These are phyloP conservation scores for Liasis olivaceus DNA, from an alignment of 2,797 vertebrate genomes.

Conservation along the genomic window DNA sequence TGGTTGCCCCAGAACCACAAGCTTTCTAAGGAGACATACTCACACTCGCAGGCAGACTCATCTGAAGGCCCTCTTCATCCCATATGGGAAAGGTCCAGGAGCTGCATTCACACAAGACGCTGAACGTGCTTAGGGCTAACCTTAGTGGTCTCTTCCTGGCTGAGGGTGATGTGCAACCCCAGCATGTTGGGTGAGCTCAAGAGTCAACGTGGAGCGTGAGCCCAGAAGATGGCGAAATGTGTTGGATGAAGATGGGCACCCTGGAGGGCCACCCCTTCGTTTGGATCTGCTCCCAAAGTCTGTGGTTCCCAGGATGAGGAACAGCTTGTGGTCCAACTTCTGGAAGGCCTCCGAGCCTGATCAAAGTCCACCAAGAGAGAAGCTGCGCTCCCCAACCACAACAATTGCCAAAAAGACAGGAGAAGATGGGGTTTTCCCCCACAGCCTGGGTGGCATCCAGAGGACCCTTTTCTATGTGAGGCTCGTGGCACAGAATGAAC, in stretches of 20 bases:
- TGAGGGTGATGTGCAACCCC: background rate
- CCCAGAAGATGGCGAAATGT: no score
- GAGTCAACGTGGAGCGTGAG: background rate
- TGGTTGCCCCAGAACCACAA: background rate
- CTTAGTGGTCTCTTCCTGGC: no score
- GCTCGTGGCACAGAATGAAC: background rate
- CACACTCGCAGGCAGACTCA: accelerated
- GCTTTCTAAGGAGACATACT: background rate
- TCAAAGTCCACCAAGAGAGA: background rate
- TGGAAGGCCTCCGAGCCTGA: background rate
- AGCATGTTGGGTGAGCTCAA: background rate
- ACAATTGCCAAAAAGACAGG: background rate
- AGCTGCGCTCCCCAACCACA: background rate
- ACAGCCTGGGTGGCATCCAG: background rate
- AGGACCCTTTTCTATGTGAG: no score
- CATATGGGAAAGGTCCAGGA: background rate
- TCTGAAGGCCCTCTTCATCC: background rate
- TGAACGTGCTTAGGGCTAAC: no score
- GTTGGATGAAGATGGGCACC: no score
- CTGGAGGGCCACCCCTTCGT: background rate
- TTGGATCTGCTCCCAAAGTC: background rate
- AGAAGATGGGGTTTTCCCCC: background rate
- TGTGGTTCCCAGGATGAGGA: background rate
- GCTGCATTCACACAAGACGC: background rate
- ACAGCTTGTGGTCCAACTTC: background rate